Base-by-base conservation (phyloP, 2,888 invertebrate genomes). In the Cheilosia variabilis region DNA sequence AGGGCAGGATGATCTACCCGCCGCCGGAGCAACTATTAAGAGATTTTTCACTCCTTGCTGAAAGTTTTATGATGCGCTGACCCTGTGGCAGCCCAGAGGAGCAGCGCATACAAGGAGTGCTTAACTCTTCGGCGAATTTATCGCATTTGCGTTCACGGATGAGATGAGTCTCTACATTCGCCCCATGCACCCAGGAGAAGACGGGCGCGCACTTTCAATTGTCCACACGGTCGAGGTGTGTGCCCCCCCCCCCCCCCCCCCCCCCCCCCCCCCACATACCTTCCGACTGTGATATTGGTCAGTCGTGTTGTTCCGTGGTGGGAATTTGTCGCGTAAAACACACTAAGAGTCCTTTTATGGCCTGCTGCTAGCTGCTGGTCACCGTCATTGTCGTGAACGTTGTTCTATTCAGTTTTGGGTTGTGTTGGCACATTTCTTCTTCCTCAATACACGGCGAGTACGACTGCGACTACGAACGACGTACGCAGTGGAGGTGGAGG, bases 51-150 rank as follows among this genome's bases (percentile, higher is more conserved):
- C 81, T 80, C 72, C 86, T 77, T 86, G 81, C 81, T 86, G 86
- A 86, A 86, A 86, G 81, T 86, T 86, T 86, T 86, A 86, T 86
- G 86, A 86, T 86, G 66, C 86, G 81, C 47, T 86, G 86, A 81
- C 86, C 81, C 86, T 86, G 82, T 17, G 71, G 71, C 58, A 37
- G 22, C 52, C 76, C 52, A 27, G 55, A 27, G 63, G 45, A 68
- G 62, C 43, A 68, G 62, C 43, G 19, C 37, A 27, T 27, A 10
- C 53, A 55, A 63, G 68, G 69, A 72, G 66, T 68, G 76, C 72
- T 82, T 66, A 82, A 82, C 82, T 73, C 72, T 86, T 86, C 22
- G 43, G 50, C 76, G 76, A 60, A 81, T 86, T 86, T 76, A 81
- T 77, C 66, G 86, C 81, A 81, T 86, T 86, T 71, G 66, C 79